Evolutionary conservation across 2,888 invertebrate species (phyloP).

Genomic region (Melinopterus prodromus): DNA sequence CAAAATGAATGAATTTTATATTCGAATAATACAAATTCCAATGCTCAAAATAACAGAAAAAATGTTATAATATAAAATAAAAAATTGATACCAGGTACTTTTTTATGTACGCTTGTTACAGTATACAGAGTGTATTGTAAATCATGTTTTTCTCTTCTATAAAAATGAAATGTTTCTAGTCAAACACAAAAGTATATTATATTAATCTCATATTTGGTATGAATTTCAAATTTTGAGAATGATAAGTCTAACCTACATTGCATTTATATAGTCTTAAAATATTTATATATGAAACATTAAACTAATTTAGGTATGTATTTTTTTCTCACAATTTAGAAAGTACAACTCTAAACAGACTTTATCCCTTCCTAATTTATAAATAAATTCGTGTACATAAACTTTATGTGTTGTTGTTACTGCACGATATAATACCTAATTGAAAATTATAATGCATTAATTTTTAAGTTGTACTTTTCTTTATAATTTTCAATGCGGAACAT

Average conservation of each 20-base stretch:
- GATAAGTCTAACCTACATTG: neutral
- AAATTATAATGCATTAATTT: neutral
- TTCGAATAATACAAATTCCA: neutral
- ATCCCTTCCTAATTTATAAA: neutral
- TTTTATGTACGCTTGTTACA: too few relatives aligned
- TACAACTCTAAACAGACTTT: neutral
- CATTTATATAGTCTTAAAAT: neutral
- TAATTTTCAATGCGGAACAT: neutral
- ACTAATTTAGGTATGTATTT: neutral
- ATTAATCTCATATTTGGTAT: neutral
- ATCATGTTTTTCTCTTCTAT: too few relatives aligned
- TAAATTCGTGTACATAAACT: neutral
- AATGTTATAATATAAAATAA: too few relatives aligned
- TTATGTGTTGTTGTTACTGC: neutral
- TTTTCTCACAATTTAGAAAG: neutral
- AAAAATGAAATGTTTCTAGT: neutral
- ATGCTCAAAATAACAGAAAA: neutral
- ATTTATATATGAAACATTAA: neutral
- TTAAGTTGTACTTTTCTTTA: neutral
- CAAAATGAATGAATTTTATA: neutral
- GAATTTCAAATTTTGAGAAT: neutral
- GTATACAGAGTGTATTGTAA: too few relatives aligned
- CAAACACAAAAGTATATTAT: neutral
- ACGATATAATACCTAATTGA: neutral
- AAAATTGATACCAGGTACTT: too few relatives aligned